Percentiles rank a stretch among this genome's conserved stretches.
phyloP scores from a whole-genome alignment of 2,888 invertebrate genomes.

The Ectemnius cavifrons region DNA sequence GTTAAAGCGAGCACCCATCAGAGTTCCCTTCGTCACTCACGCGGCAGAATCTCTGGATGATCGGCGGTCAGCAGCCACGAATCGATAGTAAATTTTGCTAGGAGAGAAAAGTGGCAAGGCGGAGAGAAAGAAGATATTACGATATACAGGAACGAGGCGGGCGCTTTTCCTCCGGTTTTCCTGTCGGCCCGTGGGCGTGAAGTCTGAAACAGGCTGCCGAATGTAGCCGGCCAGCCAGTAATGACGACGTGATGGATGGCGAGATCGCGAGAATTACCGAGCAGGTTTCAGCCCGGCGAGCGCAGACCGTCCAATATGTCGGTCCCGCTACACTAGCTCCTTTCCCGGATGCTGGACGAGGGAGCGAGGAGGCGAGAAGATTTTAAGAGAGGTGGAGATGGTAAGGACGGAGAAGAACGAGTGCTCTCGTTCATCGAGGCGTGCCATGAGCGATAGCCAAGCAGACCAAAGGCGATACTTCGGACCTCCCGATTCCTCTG shows the following conservation, averaged over 20 bases:
- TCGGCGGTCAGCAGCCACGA: not conserved
- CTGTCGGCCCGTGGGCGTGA: conserved; percentile 40
- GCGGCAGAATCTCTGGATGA: conserved; percentile 30
- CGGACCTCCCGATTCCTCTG: conserved; percentile 43
- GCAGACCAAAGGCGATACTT: conserved; percentile 50
- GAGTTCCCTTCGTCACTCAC: conserved; percentile 49
- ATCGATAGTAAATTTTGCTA: conserved; percentile 18
- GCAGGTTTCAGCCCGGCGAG: conserved; percentile 41
- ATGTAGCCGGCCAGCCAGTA: conserved; percentile 57
- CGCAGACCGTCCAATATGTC: conserved; percentile 59
- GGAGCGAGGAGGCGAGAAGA: not conserved
- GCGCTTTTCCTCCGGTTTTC: conserved; percentile 43
- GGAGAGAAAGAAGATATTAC: conserved; percentile 9
- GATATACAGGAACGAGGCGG: not conserved
- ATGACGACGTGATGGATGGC: conserved; percentile 72
- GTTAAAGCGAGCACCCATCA: too few species aligned
- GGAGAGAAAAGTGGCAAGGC: conserved; percentile 10
- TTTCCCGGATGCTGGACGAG: too few species aligned
- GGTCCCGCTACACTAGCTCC: conserved; percentile 24
- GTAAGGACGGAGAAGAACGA: conserved; percentile 35
- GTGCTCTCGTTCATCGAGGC: conserved; percentile 62
- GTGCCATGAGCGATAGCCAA: conserved; percentile 69
- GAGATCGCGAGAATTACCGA: conserved; percentile 53
- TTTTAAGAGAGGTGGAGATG: conserved; percentile 20
- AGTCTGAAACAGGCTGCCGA: conserved; percentile 59